Evolutionary conservation across 2,888 invertebrate species (phyloP), one percentile per base, ranked within the genome.

Genomic region (Pomacea canaliculata): DNA sequence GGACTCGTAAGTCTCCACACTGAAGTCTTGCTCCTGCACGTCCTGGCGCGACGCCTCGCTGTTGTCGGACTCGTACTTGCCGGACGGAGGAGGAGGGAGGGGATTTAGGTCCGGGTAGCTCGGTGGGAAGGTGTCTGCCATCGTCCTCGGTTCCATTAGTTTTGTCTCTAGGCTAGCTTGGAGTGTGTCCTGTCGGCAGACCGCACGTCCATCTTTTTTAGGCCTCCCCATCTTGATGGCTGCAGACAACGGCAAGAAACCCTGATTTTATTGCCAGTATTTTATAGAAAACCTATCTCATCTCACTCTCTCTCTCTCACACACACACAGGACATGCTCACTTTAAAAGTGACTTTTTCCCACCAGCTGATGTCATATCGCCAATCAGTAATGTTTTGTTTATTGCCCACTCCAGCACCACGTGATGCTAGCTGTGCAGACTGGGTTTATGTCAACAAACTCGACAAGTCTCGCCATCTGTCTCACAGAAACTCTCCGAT

Each of bases 191-290:
- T 60, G 63, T 13, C 71, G 76, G 18, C 37, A 59, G 18, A 69
- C 70, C 19, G 66, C 19, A 7, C 67, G 19, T 37, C 76, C 80
- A 23, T 71, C 78, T 78, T 87, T 87, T 81, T 85, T 87, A n/a
- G 87, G 87, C 59, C 87, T 79, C 46, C 87, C 87, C 87, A 87
- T 87, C 70, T 87, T 87, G 78, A 87, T 87, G 49, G 87, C 87
- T 87, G 80, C 19, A 80, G 79, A 75, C 48, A 48, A 48, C 16
- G 19, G 19, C 48, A 66, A 37, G 23, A 46, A 23, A 70, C 9
- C 18, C 48, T 69, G 19, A 7, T 63, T 16, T n/a, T 46, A 13
- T 19, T 18, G 5, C 5, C 37, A 37, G 7, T 66, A 19, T 27
- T 10, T 19, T 19, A 73, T 65, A 4, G 23, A 51, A 49, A 18